These are phyloP conservation scores for Nothoprocta perdicaria DNA, from an alignment of 2,113 vertebrate genomes.

Conservation along the genomic window DNA sequence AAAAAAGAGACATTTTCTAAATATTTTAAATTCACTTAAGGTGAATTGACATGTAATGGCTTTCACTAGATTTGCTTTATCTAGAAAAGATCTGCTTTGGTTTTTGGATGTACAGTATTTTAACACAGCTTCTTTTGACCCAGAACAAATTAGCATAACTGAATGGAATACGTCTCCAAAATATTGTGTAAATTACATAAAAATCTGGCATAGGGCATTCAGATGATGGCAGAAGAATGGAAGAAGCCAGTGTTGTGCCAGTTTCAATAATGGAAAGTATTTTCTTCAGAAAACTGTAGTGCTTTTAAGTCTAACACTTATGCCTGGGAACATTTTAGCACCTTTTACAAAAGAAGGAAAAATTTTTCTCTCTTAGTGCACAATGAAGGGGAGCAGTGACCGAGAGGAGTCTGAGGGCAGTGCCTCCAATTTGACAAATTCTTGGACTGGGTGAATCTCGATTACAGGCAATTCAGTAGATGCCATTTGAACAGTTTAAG, in stretches of 20 bases:
- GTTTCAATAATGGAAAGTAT: not conserved
- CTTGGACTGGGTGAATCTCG: not conserved
- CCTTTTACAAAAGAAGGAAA: not conserved
- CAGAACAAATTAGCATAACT: not conserved
- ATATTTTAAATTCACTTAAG: not conserved
- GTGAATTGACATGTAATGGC: not conserved
- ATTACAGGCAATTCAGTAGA: not conserved
- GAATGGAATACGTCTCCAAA: not conserved
- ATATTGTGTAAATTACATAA: not conserved
- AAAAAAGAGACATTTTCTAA: not conserved
- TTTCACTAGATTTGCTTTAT: not conserved
- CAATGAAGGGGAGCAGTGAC: not conserved
- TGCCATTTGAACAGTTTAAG: not conserved
- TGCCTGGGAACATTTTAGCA: not conserved
- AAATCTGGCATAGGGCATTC: rapidly evolving
- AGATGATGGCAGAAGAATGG: not conserved
- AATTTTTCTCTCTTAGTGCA: not conserved
- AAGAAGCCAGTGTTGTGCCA: not conserved
- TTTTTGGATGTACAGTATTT: not conserved
- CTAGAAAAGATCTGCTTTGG: not conserved
- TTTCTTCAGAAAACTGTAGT: not conserved
- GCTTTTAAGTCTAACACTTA: not conserved
- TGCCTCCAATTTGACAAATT: not conserved
- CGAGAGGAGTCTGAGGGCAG: not conserved
- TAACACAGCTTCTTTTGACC: not conserved